These are phyloP conservation scores for Episyrphus balteatus DNA, from an alignment of 1,140 invertebrate species.

Conservation along the genomic window DNA sequence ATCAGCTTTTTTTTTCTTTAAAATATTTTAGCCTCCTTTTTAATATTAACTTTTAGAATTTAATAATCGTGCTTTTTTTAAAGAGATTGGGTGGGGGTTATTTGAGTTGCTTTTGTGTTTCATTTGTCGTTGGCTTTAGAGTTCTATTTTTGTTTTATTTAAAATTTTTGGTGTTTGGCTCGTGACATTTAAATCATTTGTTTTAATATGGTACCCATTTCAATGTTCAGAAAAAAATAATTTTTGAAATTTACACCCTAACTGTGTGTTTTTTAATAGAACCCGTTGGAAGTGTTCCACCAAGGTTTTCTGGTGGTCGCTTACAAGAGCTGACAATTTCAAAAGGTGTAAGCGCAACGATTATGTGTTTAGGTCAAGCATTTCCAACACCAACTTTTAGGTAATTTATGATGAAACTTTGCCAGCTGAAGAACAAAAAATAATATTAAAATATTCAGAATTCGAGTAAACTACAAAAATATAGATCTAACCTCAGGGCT, in stretches of 20 bases:
- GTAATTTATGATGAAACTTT: slow-evolving; percentile 29
- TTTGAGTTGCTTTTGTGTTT: background rate
- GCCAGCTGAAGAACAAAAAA: background rate
- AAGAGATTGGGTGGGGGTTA: background rate
- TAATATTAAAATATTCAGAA: too few relatives aligned
- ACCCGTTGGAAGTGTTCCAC: slow-evolving; percentile 53
- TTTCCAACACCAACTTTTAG: slow-evolving; percentile 43
- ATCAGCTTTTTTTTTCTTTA: too few relatives aligned
- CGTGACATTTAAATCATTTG: background rate
- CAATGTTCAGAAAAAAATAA: background rate
- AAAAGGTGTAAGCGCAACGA: slow-evolving; percentile 32
- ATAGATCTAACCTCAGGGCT: too few relatives aligned
- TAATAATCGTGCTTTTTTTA: too few relatives aligned
- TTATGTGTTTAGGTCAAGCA: slow-evolving; percentile 47
- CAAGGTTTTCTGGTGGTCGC: slow-evolving; percentile 40
- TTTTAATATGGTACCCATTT: too few relatives aligned
- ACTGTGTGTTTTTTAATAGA: slow-evolving; percentile 36
- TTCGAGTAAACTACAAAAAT: too few relatives aligned
- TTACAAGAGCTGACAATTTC: slow-evolving; percentile 31
- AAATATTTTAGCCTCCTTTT: too few relatives aligned
- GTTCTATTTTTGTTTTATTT: background rate
- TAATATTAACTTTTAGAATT: too few relatives aligned
- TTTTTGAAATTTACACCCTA: background rate
- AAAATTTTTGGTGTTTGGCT: background rate
- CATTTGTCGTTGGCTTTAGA: background rate